Conservation (phyloP, 2,113 vertebrate species). For the Chaetops frenatus region DNA sequence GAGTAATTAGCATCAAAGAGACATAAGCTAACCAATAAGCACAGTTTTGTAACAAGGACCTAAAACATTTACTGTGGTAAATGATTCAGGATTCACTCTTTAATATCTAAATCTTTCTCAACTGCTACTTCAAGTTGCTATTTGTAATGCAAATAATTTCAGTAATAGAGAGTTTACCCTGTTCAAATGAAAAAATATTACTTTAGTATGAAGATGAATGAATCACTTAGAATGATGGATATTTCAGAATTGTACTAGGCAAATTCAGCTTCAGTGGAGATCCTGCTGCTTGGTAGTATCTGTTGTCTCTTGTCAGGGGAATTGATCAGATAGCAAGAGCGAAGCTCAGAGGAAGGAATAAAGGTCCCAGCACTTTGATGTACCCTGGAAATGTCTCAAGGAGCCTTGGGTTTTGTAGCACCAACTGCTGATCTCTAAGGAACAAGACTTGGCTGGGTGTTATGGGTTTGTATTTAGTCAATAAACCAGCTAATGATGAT, state of each 20-base stretch:
- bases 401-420: neutral
- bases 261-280: neutral
- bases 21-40: neutral
- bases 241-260: neutral
- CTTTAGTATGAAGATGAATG: neutral
- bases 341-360: neutral
- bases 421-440: neutral
- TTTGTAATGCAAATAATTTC: neutral
- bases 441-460: neutral
- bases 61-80: neutral
- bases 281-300: neutral
- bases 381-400: neutral
- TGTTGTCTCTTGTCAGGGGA: neutral
- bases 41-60: neutral
- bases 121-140: neutral
- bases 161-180: neutral
- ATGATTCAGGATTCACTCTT: neutral
- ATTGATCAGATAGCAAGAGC: neutral
- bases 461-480: neutral
- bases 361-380: neutral
- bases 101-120: neutral
- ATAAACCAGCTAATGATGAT: neutral
- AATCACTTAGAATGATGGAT: neutral
- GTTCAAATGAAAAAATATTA: neutral
- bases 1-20: neutral